Base-by-base conservation (phyloP, 2,888 invertebrate genomes). In the Spialia ferax region DNA sequence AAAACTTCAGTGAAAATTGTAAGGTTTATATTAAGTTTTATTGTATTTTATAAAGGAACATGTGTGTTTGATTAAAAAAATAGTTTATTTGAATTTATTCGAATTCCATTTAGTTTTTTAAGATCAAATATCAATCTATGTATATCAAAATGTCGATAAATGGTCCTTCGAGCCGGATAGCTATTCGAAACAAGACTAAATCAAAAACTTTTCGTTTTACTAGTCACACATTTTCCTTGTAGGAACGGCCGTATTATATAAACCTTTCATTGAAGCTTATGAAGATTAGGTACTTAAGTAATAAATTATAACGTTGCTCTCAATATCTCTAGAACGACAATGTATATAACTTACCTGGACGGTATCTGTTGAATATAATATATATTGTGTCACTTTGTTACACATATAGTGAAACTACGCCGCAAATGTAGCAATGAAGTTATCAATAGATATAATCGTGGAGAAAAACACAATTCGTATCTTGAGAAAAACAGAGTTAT, bases 301-400 rank as follows among this genome's bases (percentile, higher is more conserved):
- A 48, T 22, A 35, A 56, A 63, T 55, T 42, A 45, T 45, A 45
- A 55, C 29, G 13, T 42, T 20, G n/a, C 23, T 38, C 23, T 29
- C 52, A 26, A 55, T 63, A 45, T 20, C 15, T 35, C 18, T 35
- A 35, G 5, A 7, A 10, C n/a, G n/a, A 5, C 1, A 15, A 15
- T n/a, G 59, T 45, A 18, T 10, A 26, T 60, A 45, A 45, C 59
- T 60, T 60, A 60, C 26, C 59, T 26, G 59, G 59, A 59, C 56
- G 20, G 26, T 26, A 26, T 26, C 52, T n/a, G 15, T 45, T 15
- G 45, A 15, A 45, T 3, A 18, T 45, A 42, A 42, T 15, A 15
- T 2, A 5, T 4, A 1, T 0, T 38, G n/a, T 13, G 13, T 11
- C 35, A 35, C 7, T 15, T 32, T 32, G 0, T 32, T 32, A 32